A percentile compares a stretch with the other conserved stretches of the same genome.
These are phyloP conservation scores for Sebastes hubbsi DNA, from an alignment of 2,797 vertebrate genomes.

Conservation along the genomic window DNA sequence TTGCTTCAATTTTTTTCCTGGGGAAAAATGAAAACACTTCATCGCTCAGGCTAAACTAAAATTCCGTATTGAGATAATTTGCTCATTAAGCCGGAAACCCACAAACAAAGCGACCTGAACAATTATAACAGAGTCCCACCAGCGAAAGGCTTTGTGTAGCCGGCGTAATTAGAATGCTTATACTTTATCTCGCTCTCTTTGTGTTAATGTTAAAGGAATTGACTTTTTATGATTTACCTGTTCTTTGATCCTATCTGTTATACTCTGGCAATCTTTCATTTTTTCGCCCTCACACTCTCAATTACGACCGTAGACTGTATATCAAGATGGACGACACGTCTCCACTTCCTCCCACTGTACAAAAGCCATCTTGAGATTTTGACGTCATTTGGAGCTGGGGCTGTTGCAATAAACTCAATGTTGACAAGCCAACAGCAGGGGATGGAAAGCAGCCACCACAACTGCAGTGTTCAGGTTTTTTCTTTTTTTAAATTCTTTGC, in stretches of 20 bases:
- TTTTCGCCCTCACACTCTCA: background rate
- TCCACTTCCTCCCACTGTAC: too few relatives aligned
- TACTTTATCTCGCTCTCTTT: slow-evolving; percentile 47
- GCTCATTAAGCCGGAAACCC: slow-evolving; percentile 64
- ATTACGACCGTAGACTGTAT: too few relatives aligned
- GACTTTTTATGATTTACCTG: slow-evolving; percentile 45
- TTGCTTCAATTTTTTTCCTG: slow-evolving; percentile 25
- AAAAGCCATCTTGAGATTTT: too few relatives aligned
- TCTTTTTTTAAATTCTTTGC: too few relatives aligned
- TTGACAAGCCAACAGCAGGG: too few relatives aligned
- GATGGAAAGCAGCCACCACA: too few relatives aligned
- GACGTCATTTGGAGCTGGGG: too few relatives aligned
- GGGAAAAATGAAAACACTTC: slow-evolving; percentile 58
- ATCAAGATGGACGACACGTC: too few relatives aligned
- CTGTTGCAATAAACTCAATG: too few relatives aligned
- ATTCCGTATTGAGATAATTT: slow-evolving; percentile 67
- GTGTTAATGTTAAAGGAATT: slow-evolving; percentile 42
- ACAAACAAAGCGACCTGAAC: slow-evolving; percentile 67
- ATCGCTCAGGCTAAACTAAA: slow-evolving; percentile 49
- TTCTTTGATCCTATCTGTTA: slow-evolving; percentile 33
- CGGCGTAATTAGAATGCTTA: slow-evolving; percentile 49
- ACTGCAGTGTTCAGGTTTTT: too few relatives aligned
- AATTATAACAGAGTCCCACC: slow-evolving; percentile 61
- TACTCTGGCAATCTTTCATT: slow-evolving; percentile 1
- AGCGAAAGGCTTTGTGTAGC: slow-evolving; percentile 59